Conservation (phyloP, 2,888 invertebrate species). For the Apodemia duryi region DNA sequence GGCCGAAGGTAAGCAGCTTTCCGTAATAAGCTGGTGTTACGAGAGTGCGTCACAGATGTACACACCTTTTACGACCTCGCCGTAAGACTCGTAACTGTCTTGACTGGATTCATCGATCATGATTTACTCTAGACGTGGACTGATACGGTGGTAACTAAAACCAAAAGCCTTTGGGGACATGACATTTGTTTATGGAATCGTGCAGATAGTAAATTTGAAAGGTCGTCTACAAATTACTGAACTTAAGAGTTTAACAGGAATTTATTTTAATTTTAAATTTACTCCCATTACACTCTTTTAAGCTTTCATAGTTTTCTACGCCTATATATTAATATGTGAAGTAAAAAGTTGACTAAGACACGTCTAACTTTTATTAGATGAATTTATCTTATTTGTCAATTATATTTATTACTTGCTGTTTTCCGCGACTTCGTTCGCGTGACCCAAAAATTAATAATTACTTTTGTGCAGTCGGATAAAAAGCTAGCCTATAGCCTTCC, state of each 20-base stretch:
- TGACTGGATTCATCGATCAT: conserved; percentile 13
- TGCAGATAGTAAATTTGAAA: neutral
- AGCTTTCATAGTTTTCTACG: neutral
- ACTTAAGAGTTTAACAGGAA: neutral
- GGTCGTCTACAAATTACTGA: neutral
- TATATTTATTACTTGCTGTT: too few species aligned
- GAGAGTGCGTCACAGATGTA: conserved; percentile 31
- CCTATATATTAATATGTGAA: too few species aligned
- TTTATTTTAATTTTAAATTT: too few species aligned
- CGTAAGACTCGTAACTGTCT: conserved; percentile 23
- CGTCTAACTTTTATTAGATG: too few species aligned
- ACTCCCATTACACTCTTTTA: neutral
- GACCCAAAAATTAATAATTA: too few species aligned
- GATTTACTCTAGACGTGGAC: conserved; percentile 9
- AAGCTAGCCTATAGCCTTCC: too few species aligned
- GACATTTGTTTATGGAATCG: conserved; percentile 4
- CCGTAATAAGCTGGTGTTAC: conserved; percentile 44
- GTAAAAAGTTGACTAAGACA: too few species aligned
- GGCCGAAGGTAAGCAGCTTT: conserved; percentile 69
- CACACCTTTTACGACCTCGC: conserved; percentile 39
- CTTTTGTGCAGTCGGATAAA: too few species aligned
- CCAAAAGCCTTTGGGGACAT: conserved; percentile 14
- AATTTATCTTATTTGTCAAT: too few species aligned
- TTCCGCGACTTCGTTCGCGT: too few species aligned
- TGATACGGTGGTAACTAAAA: neutral